A percentile compares a stretch with the other conserved stretches of the same genome.
These are phyloP conservation scores for Chrysocyon brachyurus DNA, from an alignment of 2,797 vertebrate species.

Conservation along the genomic window DNA sequence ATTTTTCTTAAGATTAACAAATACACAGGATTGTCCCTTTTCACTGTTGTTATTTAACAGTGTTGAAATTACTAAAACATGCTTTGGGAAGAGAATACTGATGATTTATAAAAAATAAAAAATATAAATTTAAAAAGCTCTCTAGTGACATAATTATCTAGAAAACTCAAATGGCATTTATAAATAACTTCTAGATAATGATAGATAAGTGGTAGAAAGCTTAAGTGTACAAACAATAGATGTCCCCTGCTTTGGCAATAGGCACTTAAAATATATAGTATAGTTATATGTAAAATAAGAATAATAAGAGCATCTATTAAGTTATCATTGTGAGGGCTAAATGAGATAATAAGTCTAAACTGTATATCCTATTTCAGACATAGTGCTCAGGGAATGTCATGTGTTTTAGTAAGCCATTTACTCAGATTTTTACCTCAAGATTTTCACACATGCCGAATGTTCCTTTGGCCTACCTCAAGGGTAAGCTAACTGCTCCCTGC, in stretches of 20 bases:
- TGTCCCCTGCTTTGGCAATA: background rate
- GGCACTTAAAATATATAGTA: background rate
- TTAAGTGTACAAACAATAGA: background rate
- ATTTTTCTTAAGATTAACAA: background rate
- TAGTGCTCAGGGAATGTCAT: background rate
- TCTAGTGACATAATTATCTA: background rate
- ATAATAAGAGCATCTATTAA: background rate
- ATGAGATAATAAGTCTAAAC: background rate
- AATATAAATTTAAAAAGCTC: background rate
- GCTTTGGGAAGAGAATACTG: background rate
- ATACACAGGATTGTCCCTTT: background rate
- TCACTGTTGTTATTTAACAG: background rate
- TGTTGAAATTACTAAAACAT: background rate
- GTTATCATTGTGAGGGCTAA: background rate
- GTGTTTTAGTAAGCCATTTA: background rate
- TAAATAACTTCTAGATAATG: background rate
- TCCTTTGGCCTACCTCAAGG: background rate
- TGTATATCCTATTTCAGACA: background rate
- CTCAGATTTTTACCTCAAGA: background rate
- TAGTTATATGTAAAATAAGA: background rate
- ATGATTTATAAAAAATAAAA: background rate
- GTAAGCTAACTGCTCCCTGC: background rate
- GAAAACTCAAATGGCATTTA: background rate
- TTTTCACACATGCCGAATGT: background rate
- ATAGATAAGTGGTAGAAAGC: background rate